A percentile compares a stretch with the other conserved stretches of the same genome.
These are phyloP conservation scores for Peromyscus polionotus DNA, from an alignment of 2,113 vertebrate genomes.

Conservation along the genomic window DNA sequence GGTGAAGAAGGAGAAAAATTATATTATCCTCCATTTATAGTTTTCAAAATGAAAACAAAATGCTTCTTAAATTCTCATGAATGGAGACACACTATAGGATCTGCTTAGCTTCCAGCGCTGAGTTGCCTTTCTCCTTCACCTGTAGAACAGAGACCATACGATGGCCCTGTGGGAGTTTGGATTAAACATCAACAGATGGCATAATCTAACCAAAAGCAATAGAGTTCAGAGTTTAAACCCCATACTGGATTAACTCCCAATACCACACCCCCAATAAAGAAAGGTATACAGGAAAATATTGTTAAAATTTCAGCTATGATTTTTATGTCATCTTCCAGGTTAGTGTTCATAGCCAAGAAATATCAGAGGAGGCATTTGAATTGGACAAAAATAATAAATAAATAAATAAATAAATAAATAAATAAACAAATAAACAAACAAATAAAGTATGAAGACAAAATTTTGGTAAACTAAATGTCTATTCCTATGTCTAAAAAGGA, in stretches of 20 bases:
- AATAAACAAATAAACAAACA: background rate
- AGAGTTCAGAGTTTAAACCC: background rate
- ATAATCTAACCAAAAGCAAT: background rate
- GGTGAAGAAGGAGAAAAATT: background rate
- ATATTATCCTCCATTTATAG: background rate
- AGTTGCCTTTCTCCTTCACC: background rate
- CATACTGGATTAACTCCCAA: background rate
- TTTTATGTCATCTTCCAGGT: background rate
- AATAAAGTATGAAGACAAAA: background rate
- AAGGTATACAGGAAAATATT: too few relatives aligned
- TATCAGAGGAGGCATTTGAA: background rate
- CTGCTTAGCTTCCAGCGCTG: background rate
- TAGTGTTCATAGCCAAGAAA: background rate
- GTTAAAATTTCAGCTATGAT: background rate
- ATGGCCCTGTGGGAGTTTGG: background rate
- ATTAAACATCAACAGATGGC: background rate
- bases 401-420: background rate
- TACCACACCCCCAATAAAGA: background rate
- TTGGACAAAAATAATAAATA: background rate
- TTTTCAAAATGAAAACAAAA: constrained; percentile 10
- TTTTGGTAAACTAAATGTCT: background rate
- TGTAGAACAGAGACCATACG: background rate
- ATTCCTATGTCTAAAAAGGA: background rate
- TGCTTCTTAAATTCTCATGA: background rate
- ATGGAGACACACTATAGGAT: background rate